Base-by-base conservation (phyloP, 1,140 invertebrate genomes). In the Drosophila sp. region DNA sequence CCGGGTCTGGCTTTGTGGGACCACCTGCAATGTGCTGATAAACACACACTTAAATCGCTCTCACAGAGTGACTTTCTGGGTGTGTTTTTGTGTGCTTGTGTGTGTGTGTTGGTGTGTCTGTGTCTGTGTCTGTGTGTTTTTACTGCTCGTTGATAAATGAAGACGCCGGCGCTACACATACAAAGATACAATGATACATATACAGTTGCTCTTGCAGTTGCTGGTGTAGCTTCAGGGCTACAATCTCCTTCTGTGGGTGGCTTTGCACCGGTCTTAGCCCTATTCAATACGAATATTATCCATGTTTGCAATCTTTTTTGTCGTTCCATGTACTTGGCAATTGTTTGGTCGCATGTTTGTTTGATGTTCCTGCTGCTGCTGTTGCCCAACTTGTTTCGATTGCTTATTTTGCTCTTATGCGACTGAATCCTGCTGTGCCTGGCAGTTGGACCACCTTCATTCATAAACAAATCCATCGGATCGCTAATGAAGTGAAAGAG, bases 21-120 rank as follows among this genome's bases (percentile, higher is more conserved):
- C 83, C 83, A 87, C 83, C 83, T 89, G 83, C 83, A 89, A 87
- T 83, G 83, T 77, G 83, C 83, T 82, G 79, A 87, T 87, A 89
- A 86, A 87, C 83, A 80, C 80, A 83, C 79, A 69, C 27, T 13
- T 46, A 76, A 46, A 69, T 29, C 48, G 34, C 40, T 50, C 61
- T 8, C 25, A 41, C 34, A 7, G 48, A 40, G 18, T 16, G 27
- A 45, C 14, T 34, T 34, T 9, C 27, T 58, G 27, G 45, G 25
- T 29, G 27, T 38, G 32, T 40, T 45, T 46, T 27, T 53, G 38
- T 2, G 13, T 57, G 21, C 41, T 18, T 57, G 38, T 43, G 13
- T 21, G 14, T 16, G 7, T 69, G 25, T 16, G n/a, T 41, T 0
- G 7, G 3, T 13, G 5, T 50, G 41, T 45, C 25, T 57, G 41